These are phyloP conservation scores for Plemyria rubiginata DNA, from an alignment of 2,888 invertebrate genomes.

Conservation along the genomic window DNA sequence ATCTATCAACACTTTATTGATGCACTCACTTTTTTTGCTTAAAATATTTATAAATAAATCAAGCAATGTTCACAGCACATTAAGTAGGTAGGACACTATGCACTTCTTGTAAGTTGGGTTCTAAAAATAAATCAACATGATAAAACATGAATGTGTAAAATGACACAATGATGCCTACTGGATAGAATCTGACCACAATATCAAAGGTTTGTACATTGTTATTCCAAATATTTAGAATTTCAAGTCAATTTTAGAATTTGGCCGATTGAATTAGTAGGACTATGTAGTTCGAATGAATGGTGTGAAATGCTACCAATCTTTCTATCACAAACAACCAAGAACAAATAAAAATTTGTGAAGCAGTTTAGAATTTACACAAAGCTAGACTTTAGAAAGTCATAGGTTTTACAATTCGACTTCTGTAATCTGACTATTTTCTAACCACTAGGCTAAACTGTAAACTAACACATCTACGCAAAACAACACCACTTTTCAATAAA, in stretches of 20 bases:
- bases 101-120: conserved; percentile 50
- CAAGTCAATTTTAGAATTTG: neutral
- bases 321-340: neutral
- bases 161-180: conserved; percentile 73
- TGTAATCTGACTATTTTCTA: neutral
- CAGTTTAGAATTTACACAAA: conserved; percentile 18
- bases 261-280: neutral
- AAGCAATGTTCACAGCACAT: conserved; percentile 66
- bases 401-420: conserved; percentile 23
- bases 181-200: conserved; percentile 64
- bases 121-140: conserved; percentile 81
- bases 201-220: neutral
- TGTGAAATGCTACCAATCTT: neutral
- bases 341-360: neutral
- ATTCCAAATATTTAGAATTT: neutral
- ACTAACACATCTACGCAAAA: conserved; percentile 35
- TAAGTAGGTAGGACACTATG: conserved; percentile 31
- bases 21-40: conserved; percentile 43
- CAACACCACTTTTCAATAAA: conserved; percentile 28
- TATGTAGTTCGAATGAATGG: neutral
- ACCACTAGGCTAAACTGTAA: conserved; percentile 13
- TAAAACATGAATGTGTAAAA: conserved; percentile 79
- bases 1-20: conserved; percentile 24
- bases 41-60: conserved; percentile 75
- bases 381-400: conserved; percentile 23